Evolutionary conservation across 2,888 invertebrate species (phyloP).

Genomic region (Gari tellinella): DNA sequence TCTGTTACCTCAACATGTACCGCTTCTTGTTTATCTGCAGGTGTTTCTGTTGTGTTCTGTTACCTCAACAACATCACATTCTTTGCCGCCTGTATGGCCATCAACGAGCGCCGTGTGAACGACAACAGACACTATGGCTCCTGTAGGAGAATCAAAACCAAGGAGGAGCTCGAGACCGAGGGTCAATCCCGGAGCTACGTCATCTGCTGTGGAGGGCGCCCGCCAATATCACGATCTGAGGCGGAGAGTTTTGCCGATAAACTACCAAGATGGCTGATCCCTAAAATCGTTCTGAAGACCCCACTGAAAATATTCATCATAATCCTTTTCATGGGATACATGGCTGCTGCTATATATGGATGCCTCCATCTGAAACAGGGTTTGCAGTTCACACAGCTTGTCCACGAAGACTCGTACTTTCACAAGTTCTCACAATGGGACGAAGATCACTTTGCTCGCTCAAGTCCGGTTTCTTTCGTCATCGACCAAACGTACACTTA

Average conservation of each 20-base stretch:
- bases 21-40: conserved; percentile 24
- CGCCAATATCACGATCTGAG: conserved; percentile 41
- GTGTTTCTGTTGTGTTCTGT: conserved; percentile 54
- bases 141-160: conserved; percentile 26
- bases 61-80: conserved; percentile 66
- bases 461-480: conserved; percentile 34
- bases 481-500: conserved; percentile 30
- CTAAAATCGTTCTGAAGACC: conserved; percentile 52
- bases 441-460: conserved; percentile 24
- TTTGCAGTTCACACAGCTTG: conserved; percentile 41
- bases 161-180: conserved; percentile 17
- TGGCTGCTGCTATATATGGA: conserved; percentile 52
- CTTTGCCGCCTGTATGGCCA: conserved; percentile 58
- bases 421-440: conserved; percentile 41
- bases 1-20: conserved; percentile 27
- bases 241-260: conserved; percentile 65
- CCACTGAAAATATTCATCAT: conserved; percentile 57
- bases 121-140: conserved; percentile 31
- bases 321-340: conserved; percentile 63
- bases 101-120: conserved; percentile 84
- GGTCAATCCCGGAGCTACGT: conserved; percentile 16
- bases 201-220: conserved; percentile 37
- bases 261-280: conserved; percentile 59
- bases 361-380: conserved; percentile 53
- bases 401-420: conserved; percentile 51